Evolutionary conservation across 1,140 invertebrate genomes (phyloP).

Genomic region (Aphidius gifuensis): DNA sequence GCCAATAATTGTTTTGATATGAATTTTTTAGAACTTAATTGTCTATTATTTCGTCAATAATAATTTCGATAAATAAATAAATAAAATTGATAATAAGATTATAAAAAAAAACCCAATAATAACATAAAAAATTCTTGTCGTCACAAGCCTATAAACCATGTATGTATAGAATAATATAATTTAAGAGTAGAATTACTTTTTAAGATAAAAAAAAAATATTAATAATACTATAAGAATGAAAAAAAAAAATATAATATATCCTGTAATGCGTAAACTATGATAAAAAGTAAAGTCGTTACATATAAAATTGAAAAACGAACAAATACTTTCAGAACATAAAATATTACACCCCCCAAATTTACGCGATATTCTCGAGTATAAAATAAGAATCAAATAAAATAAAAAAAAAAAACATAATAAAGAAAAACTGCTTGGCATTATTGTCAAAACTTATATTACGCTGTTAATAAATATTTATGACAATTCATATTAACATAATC

Average conservation of each 20-base stretch:
- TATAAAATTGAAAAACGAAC: neutral
- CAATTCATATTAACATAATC: neutral
- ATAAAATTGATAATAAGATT: neutral
- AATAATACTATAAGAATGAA: neutral
- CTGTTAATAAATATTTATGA: constrained; percentile 12
- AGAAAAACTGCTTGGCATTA: neutral
- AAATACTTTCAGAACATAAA: constrained; percentile 4
- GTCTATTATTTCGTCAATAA: too few relatives aligned
- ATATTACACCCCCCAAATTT: neutral
- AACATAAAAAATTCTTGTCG: constrained; percentile 19
- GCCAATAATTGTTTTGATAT: too few relatives aligned
- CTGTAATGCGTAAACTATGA: neutral
- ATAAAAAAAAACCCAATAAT: neutral
- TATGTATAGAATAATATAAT: constrained; percentile 20
- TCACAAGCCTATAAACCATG: constrained; percentile 15
- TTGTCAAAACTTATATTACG: neutral
- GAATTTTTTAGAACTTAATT: too few relatives aligned
- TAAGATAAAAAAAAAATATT: neutral
- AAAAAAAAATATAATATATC: constrained; percentile 12
- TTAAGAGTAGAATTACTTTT: neutral
- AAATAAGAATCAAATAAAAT: constrained; percentile 3
- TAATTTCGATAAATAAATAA: neutral
- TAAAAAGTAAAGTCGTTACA: constrained; percentile 1
- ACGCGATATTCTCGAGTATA: neutral
- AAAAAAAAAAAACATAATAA: neutral